phyloP scores from a whole-genome alignment of 2,113 vertebrate genomes.

The Fukomys damarensis region DNA sequence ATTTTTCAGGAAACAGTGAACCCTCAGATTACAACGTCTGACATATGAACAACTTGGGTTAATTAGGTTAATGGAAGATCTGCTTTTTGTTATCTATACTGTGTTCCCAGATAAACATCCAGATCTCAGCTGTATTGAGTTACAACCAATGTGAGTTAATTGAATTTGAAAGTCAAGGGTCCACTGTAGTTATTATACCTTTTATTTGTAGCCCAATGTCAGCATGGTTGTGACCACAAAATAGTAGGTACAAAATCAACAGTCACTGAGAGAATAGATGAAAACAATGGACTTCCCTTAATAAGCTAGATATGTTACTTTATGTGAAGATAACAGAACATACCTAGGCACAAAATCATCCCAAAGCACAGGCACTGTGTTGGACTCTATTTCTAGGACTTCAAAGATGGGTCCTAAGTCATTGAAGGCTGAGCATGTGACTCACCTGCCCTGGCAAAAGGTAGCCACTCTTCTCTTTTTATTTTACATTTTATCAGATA shows the following conservation, averaged over 20 bases:
- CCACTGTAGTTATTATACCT: background rate
- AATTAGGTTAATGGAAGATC: too few relatives aligned
- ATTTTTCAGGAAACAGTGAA: background rate
- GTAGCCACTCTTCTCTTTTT: background rate
- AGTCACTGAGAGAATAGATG: background rate
- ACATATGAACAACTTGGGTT: too few relatives aligned
- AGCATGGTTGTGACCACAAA: background rate
- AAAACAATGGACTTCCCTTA: background rate
- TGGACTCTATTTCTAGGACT: background rate
- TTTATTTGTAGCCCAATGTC: background rate
- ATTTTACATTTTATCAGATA: constrained; percentile 8
- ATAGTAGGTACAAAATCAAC: background rate
- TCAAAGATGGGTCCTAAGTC: background rate
- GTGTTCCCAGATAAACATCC: too few relatives aligned
- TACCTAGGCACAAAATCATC: background rate
- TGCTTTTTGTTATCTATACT: too few relatives aligned
- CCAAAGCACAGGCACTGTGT: too few relatives aligned
- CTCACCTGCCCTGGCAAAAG: background rate
- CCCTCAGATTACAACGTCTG: too few relatives aligned
- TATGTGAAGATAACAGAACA: background rate
- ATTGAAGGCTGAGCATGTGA: background rate
- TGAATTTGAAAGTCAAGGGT: too few relatives aligned
- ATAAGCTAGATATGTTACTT: background rate
- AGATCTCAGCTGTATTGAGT: too few relatives aligned
- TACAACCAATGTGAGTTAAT: too few relatives aligned